A percentile compares a stretch with the other conserved stretches of the same genome.
Evolutionary conservation across 2,797 vertebrate species (phyloP).

Genomic region (Diplodus puntazzo): DNA sequence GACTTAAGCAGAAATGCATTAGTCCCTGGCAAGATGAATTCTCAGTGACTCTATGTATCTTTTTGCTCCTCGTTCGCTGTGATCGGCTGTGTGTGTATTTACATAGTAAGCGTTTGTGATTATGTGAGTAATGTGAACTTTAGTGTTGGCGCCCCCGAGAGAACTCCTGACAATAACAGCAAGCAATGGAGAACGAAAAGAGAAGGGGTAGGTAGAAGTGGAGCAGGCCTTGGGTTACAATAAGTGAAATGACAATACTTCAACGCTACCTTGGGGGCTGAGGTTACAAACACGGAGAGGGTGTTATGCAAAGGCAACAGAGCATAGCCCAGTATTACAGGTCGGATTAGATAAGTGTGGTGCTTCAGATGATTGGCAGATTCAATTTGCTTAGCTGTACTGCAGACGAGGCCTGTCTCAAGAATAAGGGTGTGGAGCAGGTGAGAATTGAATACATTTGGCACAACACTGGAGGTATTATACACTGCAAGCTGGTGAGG

Average conservation of each 20-base stretch:
- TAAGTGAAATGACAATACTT: constrained; percentile 71
- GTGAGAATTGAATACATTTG: constrained; percentile 64
- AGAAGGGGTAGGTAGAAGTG: constrained; percentile 38
- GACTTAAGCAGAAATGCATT: constrained; percentile 81
- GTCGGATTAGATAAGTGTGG: constrained; percentile 79
- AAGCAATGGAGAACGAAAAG: constrained; percentile 35
- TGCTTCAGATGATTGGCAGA: constrained; percentile 82
- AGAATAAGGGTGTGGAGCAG: constrained; percentile 63
- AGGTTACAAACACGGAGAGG: constrained; percentile 66
- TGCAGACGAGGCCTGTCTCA: constrained; percentile 64
- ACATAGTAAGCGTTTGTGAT: constrained; percentile 74
- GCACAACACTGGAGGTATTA: constrained; percentile 47
- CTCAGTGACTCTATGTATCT: constrained; percentile 72
- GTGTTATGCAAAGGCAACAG: constrained; percentile 78
- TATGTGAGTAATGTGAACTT: constrained; percentile 78
- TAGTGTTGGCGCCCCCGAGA: constrained; percentile 56
- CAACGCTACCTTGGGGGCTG: constrained; percentile 44
- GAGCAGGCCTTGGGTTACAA: constrained; percentile 59
- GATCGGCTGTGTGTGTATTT: constrained; percentile 68
- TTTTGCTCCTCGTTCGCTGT: constrained; percentile 53
- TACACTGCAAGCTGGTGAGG: constrained; percentile 38
- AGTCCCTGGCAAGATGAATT: constrained; percentile 71
- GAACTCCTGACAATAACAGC: constrained; percentile 49
- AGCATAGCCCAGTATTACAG: constrained; percentile 75
- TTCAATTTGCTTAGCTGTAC: constrained; percentile 78